These are phyloP conservation scores for Eristalis pertinax DNA, from an alignment of 2,888 invertebrate species.

Conservation along the genomic window DNA sequence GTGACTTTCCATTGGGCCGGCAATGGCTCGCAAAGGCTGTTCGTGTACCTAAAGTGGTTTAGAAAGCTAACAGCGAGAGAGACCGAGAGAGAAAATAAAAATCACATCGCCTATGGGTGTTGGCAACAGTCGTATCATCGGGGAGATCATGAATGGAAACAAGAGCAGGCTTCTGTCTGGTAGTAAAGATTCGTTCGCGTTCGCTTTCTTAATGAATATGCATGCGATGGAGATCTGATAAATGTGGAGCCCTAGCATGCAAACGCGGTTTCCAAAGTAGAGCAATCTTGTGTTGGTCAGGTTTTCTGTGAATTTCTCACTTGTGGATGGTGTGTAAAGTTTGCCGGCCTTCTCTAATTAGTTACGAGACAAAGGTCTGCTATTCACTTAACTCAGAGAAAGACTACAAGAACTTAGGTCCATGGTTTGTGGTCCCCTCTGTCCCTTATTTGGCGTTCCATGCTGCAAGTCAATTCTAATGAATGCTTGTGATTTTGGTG, in stretches of 20 bases:
- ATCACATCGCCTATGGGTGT: background rate
- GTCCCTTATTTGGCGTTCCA: no score
- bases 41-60: background rate
- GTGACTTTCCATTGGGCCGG: background rate
- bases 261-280: background rate
- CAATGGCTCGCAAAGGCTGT: background rate
- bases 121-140: no score
- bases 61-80: background rate
- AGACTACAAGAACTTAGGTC: no score
- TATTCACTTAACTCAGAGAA: no score
- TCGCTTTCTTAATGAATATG: background rate
- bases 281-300: background rate
- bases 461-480: no score
- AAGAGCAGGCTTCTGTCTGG: background rate
- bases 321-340: no score
- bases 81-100: background rate
- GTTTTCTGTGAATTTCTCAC: background rate
- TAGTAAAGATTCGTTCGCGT: background rate
- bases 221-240: background rate
- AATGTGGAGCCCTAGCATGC: background rate
- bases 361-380: no score
- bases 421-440: no score
- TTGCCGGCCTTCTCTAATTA: no score
- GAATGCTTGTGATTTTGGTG: no score
- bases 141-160: background rate